Percentiles rank a stretch among this genome's conserved stretches.
These are phyloP conservation scores for Anisognathus igniventris DNA, from an alignment of 2,797 vertebrate species.

Conservation along the genomic window DNA sequence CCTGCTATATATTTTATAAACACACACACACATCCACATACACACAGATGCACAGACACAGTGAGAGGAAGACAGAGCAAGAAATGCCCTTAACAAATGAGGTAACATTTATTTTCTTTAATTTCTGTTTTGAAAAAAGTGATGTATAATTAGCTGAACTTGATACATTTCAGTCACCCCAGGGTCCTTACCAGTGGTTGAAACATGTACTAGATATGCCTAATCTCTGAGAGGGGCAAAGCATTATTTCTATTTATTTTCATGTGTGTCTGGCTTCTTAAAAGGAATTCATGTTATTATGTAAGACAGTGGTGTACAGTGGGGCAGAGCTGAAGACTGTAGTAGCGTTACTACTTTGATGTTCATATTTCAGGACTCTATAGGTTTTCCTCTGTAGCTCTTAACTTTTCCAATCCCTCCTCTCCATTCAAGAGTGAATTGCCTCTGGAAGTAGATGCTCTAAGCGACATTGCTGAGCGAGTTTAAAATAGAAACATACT, in stretches of 20 bases:
- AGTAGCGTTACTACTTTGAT: background rate
- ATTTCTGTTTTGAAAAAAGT: background rate
- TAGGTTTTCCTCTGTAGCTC: background rate
- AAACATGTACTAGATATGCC: background rate
- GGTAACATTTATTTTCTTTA: background rate
- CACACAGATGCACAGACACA: background rate
- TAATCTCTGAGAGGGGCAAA: background rate
- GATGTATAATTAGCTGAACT: background rate
- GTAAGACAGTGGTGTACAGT: background rate
- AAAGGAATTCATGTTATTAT: conserved; percentile 18
- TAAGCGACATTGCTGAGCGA: background rate
- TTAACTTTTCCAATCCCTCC: conserved; percentile 16
- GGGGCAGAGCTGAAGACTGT: background rate
- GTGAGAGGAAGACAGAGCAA: background rate
- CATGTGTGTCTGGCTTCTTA: background rate
- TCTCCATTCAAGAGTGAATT: conserved; percentile 22
- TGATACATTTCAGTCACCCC: background rate
- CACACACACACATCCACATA: background rate
- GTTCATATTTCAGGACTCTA: background rate
- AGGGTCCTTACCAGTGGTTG: background rate
- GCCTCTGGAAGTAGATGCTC: conserved; percentile 30
- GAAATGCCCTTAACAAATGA: background rate
- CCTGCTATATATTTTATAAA: conserved; percentile 24
- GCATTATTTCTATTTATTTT: conserved; percentile 5
- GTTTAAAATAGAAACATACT: conserved; percentile 40